Conservation (phyloP, 2,797 vertebrate species). For the Myioborus miniatus region DNA sequence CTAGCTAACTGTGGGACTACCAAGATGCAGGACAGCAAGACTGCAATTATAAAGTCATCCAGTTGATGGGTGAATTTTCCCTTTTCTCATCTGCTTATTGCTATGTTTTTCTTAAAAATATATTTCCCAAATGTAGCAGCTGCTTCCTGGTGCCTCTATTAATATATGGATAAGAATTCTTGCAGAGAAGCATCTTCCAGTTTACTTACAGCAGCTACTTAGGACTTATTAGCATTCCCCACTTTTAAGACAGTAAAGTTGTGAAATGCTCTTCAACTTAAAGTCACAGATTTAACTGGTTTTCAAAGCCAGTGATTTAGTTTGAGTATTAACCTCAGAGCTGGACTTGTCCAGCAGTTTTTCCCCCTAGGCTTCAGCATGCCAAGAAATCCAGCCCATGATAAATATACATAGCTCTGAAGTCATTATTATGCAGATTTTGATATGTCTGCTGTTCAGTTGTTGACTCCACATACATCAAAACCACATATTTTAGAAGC, state of each 20-base stretch:
- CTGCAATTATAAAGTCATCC: slow-evolving; percentile 15
- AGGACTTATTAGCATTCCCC: not conserved
- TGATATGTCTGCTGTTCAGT: slow-evolving; percentile 30
- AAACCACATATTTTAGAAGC: slow-evolving; percentile 61
- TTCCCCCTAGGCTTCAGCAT: not conserved
- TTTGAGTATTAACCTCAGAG: not conserved
- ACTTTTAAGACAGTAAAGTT: not conserved
- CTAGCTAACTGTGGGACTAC: not conserved
- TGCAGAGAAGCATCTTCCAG: slow-evolving; percentile 4
- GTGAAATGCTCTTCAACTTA: slow-evolving; percentile 1
- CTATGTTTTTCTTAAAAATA: slow-evolving; percentile 32
- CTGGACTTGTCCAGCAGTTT: not conserved
- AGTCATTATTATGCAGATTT: slow-evolving; percentile 21
- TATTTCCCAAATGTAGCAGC: slow-evolving; percentile 21
- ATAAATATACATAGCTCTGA: slow-evolving; percentile 57
- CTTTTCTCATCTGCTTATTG: slow-evolving; percentile 15
- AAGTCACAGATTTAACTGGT: not conserved
- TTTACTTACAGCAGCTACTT: slow-evolving; percentile 46
- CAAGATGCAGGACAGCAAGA: not conserved
- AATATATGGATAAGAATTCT: slow-evolving; percentile 32
- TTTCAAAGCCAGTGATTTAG: slow-evolving; percentile 30
- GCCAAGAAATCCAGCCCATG: slow-evolving; percentile 40
- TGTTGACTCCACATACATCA: slow-evolving; percentile 43
- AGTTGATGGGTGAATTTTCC: not conserved
- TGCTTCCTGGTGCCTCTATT: slow-evolving; percentile 13